Evolutionary conservation across 2,888 invertebrate species (phyloP).

Genomic region (Rhogogaster chlorosoma): DNA sequence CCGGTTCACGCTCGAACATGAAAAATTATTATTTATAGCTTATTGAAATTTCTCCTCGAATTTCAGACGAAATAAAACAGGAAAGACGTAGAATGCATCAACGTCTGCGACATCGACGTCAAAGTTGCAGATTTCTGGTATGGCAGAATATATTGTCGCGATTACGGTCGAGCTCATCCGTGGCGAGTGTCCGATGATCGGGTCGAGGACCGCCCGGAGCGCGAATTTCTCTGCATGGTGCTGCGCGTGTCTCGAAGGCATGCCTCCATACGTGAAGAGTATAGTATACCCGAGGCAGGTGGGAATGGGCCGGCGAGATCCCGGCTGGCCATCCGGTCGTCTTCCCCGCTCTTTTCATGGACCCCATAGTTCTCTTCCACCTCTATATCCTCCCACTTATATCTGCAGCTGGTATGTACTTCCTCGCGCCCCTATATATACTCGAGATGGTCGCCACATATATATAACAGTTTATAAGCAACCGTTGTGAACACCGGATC

Average conservation of each 20-base stretch:
- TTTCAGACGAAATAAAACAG: background rate
- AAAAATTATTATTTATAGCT: background rate
- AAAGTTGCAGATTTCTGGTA: background rate
- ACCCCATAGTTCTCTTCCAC: constrained; percentile 54
- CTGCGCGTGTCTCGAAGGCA: background rate
- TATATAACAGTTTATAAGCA: constrained; percentile 73
- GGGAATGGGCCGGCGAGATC: constrained; percentile 53
- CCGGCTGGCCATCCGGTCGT: constrained; percentile 55
- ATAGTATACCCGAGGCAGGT: constrained; percentile 62
- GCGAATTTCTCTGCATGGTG: constrained; percentile 68
- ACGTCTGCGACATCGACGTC: background rate
- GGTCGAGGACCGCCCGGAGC: constrained; percentile 63
- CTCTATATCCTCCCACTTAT: constrained; percentile 58
- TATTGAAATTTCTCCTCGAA: background rate
- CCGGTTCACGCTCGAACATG: background rate
- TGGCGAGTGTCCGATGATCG: constrained; percentile 52
- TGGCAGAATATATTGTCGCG: constrained; percentile 4
- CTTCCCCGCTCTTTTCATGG: constrained; percentile 48
- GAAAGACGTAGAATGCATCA: background rate
- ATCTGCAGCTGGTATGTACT: constrained; percentile 65
- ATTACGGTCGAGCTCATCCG: background rate
- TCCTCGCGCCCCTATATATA: constrained; percentile 71
- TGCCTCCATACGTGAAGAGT: constrained; percentile 39
- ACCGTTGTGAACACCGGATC: constrained; percentile 58
- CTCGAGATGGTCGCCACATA: constrained; percentile 67